Evolutionary conservation across 2,113 vertebrate species (phyloP), one percentile per base, ranked within the genome.

Genomic region (Euleptes europaea): DNA sequence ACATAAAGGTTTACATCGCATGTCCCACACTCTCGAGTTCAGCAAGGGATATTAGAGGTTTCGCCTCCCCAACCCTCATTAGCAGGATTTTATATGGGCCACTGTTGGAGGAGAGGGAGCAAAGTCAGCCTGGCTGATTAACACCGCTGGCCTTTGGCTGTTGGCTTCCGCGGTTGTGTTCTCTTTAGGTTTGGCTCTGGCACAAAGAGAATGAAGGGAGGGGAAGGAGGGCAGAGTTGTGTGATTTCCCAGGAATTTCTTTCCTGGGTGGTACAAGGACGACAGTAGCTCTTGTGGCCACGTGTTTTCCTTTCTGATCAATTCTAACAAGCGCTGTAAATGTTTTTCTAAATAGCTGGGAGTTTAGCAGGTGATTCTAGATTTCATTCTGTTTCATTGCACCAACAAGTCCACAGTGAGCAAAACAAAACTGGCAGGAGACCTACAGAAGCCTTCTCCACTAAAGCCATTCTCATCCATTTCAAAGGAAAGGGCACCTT

Each of bases 1-100:
- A 73, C 15, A 26, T 66, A 78, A 19, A 82, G 12, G 47, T n/a
- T 63, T 51, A 40, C 63, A n/a, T 78, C n/a, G 83, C 86, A 91
- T 88, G 71, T 84, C 91, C 83, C 63, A 47, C 87, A 88, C 93
- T 82, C 85, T 88, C 89, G 91, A 83, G 70, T 75, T 82, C 74
- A 71, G 84, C 40, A 15, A 57, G 21, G 23, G 31, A 71, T 57
- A 82, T 73, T 63, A 89, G 79, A 35, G 51, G 26, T 11, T 49
- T 84, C 78, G 86, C 49, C 78, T 82, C 79, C 47, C 84, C 69
- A 42, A 71, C 78, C 84, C 90, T 91, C 90, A 94, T 87, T 93
- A 93, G 79, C 13, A 86, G 81, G 83, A 84, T 90, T 87, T 89
- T 76, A 84, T 78, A 65, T 0, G 15, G 69, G 60, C 12, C 38